Percentiles rank a stretch among this genome's conserved stretches.
phyloP scores from a whole-genome alignment of 2,797 vertebrate genomes.

The Emys orbicularis region DNA sequence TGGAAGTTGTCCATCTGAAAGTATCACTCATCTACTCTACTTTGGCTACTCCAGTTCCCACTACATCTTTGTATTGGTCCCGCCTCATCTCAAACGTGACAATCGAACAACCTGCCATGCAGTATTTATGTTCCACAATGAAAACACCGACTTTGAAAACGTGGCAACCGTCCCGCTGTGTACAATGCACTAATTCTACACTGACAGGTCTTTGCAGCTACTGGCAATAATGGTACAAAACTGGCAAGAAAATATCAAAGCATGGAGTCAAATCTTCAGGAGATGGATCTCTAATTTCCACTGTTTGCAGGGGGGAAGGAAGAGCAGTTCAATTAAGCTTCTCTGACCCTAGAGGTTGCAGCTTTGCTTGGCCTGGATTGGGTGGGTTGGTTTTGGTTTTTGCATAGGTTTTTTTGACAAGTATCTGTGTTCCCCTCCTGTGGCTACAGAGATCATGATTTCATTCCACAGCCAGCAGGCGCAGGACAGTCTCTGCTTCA shows the following conservation, averaged over 20 bases:
- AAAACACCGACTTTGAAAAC: background rate
- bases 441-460: background rate
- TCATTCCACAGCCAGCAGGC: conserved; percentile 25
- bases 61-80: background rate
- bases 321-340: background rate
- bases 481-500: conserved; percentile 69
- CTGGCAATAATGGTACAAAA: conserved; percentile 17
- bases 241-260: background rate
- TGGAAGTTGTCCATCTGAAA: background rate
- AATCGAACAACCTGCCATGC: background rate
- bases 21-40: background rate
- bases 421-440: background rate
- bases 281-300: background rate
- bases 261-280: background rate
- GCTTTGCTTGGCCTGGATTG: background rate
- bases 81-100: background rate
- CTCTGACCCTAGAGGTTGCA: background rate
- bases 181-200: background rate
- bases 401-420: background rate
- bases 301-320: background rate
- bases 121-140: background rate
- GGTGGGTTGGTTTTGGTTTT: background rate
- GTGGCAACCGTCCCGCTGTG: background rate
- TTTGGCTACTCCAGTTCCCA: background rate
- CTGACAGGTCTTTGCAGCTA: conserved; percentile 10